A percentile compares a stretch with the other conserved stretches of the same genome.
phyloP scores from a whole-genome alignment of 2,888 invertebrate genomes.

The Petrophora chlorosata region DNA sequence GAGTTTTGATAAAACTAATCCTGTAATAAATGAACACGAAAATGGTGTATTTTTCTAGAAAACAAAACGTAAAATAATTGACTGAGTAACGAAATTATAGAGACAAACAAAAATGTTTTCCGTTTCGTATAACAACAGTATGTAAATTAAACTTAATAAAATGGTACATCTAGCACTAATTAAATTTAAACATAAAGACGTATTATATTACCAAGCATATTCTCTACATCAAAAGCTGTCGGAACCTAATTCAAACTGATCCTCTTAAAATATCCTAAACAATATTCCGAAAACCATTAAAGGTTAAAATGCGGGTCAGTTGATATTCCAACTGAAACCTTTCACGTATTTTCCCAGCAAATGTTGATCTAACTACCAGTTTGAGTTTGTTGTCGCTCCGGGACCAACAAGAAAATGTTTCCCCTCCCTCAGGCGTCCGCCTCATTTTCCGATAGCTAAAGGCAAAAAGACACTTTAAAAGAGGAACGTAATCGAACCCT shows the following conservation, averaged over 20 bases:
- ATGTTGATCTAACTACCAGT: conserved; percentile 44
- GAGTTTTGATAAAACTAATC: conserved; percentile 3
- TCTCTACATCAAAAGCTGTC: too few relatives aligned
- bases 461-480: conserved; percentile 51
- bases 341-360: conserved; percentile 32
- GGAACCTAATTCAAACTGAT: too few relatives aligned
- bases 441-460: conserved; percentile 53
- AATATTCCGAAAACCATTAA: conserved; percentile 24
- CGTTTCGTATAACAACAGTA: too few relatives aligned
- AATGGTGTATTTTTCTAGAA: too few relatives aligned
- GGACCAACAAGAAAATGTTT: conserved; percentile 44
- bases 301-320: conserved; percentile 27
- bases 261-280: background rate
- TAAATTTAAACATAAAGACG: too few relatives aligned
- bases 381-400: conserved; percentile 41
- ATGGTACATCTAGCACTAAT: too few relatives aligned
- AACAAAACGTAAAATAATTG: too few relatives aligned
- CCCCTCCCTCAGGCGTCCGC: conserved; percentile 44
- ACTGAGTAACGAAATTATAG: too few relatives aligned
- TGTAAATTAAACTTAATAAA: too few relatives aligned
- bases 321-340: conserved; percentile 27
- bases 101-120: too few relatives aligned
- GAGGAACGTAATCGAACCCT: conserved; percentile 32
- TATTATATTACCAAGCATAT: too few relatives aligned
- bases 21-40: background rate